A percentile compares a stretch with the other conserved stretches of the same genome.
Evolutionary conservation across 2,888 invertebrate genomes (phyloP).

Genomic region (Andrena haemorrhoa): DNA sequence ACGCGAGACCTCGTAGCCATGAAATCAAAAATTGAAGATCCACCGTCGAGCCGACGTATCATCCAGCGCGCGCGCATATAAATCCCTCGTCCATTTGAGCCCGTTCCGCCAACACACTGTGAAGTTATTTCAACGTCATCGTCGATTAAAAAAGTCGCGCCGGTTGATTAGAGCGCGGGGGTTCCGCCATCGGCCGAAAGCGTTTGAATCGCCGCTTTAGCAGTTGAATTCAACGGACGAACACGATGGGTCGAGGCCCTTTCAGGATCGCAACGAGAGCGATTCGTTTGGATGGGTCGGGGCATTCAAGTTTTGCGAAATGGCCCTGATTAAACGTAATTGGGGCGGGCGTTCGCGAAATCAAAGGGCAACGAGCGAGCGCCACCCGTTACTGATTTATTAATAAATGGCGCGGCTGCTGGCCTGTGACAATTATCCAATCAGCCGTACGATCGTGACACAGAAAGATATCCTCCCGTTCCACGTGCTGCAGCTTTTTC

Average conservation of each 20-base stretch:
- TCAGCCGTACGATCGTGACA: neutral
- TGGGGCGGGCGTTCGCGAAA: neutral
- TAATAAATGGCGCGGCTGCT: neutral
- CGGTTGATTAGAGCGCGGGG: constrained; percentile 9
- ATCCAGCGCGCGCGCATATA: neutral
- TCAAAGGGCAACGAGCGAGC: constrained; percentile 18
- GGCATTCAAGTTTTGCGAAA: constrained; percentile 26
- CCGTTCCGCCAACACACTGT: too few species aligned
- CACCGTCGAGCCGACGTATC: neutral
- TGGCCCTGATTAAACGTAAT: constrained; percentile 20
- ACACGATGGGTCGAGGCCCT: neutral
- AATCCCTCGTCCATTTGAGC: neutral
- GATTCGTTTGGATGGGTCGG: neutral
- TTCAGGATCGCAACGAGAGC: neutral
- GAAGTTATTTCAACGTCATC: constrained; percentile 8
- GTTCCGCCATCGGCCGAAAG: constrained; percentile 7
- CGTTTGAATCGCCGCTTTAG: neutral
- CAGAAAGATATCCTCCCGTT: constrained; percentile 3
- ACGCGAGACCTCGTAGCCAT: neutral
- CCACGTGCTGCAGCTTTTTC: neutral
- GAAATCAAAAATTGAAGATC: constrained; percentile 9
- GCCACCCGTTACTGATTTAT: neutral
- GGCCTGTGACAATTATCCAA: constrained; percentile 3
- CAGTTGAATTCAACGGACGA: neutral
- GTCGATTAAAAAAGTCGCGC: constrained; percentile 20